Conservation (phyloP, 2,797 vertebrate species). For the Oreochromis grahami region DNA sequence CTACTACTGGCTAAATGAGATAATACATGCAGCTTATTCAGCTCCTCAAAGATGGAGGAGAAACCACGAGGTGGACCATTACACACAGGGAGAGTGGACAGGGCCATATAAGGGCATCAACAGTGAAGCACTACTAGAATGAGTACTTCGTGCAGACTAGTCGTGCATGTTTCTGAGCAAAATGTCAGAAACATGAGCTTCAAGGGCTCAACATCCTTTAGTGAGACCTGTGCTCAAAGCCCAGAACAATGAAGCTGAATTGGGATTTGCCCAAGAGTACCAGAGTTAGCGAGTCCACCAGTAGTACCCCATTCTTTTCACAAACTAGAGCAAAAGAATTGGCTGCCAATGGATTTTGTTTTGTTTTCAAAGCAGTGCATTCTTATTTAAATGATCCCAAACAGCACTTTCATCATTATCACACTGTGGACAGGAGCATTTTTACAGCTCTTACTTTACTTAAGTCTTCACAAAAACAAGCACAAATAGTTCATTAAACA, state of each 20-base stretch:
- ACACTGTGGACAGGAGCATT: neutral
- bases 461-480: neutral
- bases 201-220: neutral
- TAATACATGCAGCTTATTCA: fast-evolving
- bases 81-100: neutral
- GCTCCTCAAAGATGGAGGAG: neutral
- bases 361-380: neutral
- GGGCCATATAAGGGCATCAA: neutral
- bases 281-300: neutral
- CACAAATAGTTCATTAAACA: neutral
- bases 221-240: neutral
- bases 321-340: neutral
- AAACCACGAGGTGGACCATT: neutral
- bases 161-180: neutral
- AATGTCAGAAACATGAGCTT: neutral
- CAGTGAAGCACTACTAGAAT: neutral
- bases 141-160: neutral
- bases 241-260: neutral
- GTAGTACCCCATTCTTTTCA: neutral
- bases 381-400: neutral
- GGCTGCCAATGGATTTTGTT: neutral
- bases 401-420: neutral
- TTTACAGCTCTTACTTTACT: neutral
- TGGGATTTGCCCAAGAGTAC: neutral
- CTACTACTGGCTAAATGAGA: neutral